Evolutionary conservation across 35 echinoderm and acorn worm genomes (phyloP).

Genomic region (Ophiothrix spiculata): DNA sequence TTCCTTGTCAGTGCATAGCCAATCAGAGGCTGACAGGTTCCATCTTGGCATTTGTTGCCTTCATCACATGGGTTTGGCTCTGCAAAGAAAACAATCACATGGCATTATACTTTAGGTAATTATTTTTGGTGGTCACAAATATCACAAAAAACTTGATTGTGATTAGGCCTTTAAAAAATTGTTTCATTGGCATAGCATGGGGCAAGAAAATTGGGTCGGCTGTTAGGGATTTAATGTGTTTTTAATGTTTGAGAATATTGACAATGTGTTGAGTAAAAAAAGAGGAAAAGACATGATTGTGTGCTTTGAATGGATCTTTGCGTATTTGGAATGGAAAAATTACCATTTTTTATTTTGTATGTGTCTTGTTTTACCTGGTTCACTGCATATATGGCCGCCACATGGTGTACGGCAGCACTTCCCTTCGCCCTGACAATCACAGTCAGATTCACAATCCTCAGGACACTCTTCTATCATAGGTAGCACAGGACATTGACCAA

Average conservation of each 20-base stretch:
- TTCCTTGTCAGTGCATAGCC: not conserved
- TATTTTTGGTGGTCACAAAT: too few relatives aligned
- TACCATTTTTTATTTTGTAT: too few relatives aligned
- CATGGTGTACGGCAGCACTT: conserved; percentile 15
- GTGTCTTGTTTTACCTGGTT: not conserved
- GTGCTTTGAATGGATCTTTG: too few relatives aligned
- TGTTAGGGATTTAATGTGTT: not conserved
- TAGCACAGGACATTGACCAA: too few relatives aligned
- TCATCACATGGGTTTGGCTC: not conserved
- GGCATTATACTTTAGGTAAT: too few relatives aligned
- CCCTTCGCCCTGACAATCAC: conserved; percentile 6
- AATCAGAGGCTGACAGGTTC: not conserved
- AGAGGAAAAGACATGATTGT: not conserved
- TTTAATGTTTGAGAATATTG: not conserved
- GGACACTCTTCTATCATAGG: too few relatives aligned
- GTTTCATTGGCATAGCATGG: not conserved
- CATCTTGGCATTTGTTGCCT: not conserved
- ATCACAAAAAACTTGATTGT: too few relatives aligned
- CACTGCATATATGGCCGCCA: not conserved
- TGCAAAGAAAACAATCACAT: not conserved
- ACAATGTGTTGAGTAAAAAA: not conserved
- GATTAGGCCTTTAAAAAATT: not conserved
- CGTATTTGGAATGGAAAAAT: too few relatives aligned
- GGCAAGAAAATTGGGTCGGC: not conserved
- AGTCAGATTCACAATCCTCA: not conserved